These are phyloP conservation scores for Lacerta agilis DNA, from an alignment of 2,797 vertebrate species.

Conservation along the genomic window DNA sequence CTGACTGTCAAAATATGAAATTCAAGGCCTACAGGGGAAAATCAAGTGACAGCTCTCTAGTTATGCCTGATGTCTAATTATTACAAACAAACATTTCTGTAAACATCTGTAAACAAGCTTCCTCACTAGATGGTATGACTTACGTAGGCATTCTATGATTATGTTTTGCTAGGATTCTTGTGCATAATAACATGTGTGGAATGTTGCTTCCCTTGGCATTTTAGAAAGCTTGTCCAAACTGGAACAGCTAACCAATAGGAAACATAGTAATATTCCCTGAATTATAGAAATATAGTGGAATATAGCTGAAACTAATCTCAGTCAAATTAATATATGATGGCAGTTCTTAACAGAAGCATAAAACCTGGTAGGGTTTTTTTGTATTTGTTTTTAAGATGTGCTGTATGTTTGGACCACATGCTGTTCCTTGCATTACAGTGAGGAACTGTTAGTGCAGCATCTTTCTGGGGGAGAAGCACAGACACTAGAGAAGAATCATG, in stretches of 20 bases:
- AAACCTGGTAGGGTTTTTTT: neutral
- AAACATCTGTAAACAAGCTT: conserved; percentile 29
- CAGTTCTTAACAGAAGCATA: neutral
- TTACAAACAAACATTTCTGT: neutral
- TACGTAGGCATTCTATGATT: neutral
- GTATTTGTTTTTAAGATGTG: neutral
- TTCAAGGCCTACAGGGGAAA: conserved; percentile 43
- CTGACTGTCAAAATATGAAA: conserved; percentile 29
- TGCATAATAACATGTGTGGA: neutral
- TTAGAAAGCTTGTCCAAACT: neutral
- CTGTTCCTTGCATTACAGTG: neutral
- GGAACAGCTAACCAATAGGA: neutral
- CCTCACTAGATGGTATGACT: accelerated
- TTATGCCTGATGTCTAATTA: conserved; percentile 1
- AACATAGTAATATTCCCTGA: neutral
- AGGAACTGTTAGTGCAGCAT: neutral
- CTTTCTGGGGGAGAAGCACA: neutral
- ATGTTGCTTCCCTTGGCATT: conserved; percentile 9
- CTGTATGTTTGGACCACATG: neutral
- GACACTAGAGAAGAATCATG: neutral
- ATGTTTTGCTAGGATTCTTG: conserved; percentile 1
- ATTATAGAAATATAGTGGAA: neutral
- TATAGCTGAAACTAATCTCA: neutral
- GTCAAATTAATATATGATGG: neutral
- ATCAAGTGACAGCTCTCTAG: conserved; percentile 23